Base-by-base conservation (phyloP, 2,888 invertebrate genomes). In the Zygaena filipendulae region DNA sequence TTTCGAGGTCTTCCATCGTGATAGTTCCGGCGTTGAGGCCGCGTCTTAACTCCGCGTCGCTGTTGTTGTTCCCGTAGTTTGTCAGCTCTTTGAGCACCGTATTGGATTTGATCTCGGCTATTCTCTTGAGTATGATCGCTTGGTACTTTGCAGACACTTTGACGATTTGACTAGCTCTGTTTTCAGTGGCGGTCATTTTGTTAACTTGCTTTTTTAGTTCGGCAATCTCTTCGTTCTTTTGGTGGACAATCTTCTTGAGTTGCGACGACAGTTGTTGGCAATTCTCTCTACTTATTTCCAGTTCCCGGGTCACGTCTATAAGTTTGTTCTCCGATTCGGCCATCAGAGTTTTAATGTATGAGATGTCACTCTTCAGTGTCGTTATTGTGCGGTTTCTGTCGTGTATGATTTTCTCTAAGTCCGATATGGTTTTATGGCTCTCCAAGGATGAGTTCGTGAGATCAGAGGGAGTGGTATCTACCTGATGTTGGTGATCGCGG, bases 121-220 rank as follows among this genome's bases (percentile, higher is more conserved):
- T 66, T 32, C 75, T 58, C 38, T 67, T 68, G 5, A 72, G 44
- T 45, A 79, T 79, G 27, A 79, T 75, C 4, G 72, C 64, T 39
- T 77, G 79, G 35, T 77, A 79, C 40, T 72, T 77, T 1, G 77
- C 64, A 0, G 79, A 79, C 0, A 79, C 66, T 51, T 69, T 75
- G 14, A 79, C 69, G 11, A 77, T 79, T 49, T 79, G 74, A 3
- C 53, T 58, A 3, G 75, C 75, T 27, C 72, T 55, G 24, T 59
- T 75, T 42, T 77, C 77, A 0, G 59, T 62, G 4, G 42, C 58
- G 28, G 58, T 70, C 74, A 75, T 67, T 51, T 72, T 75, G 10
- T 44, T 45, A 1, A 79, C 43, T 40, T 75, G 74, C 32, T 55
- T 67, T 34, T 66, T 75, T n/a, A 77, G 47, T 0, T 77, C 75